Conservation (phyloP, 2,797 vertebrate species). For the Choloepus didactylus region DNA sequence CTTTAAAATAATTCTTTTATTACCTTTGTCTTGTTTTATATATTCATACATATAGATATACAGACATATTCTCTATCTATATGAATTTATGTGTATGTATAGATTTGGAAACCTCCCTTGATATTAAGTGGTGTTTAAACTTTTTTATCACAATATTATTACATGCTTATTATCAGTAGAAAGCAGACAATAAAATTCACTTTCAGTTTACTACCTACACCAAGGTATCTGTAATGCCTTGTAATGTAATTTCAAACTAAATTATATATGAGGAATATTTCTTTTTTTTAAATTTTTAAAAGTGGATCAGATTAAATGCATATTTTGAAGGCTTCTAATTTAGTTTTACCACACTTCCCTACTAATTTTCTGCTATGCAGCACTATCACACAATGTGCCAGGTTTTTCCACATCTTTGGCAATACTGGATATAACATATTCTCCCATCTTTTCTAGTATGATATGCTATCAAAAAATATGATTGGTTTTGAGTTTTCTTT, state of each 20-base stretch:
- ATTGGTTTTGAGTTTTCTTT: too few relatives aligned
- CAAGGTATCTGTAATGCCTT: not conserved
- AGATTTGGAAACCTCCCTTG: too few relatives aligned
- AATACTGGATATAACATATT: too few relatives aligned
- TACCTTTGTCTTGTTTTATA: not conserved
- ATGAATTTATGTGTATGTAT: not conserved
- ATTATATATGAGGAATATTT: not conserved
- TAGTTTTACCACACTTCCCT: not conserved
- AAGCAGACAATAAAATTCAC: not conserved
- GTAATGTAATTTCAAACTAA: not conserved
- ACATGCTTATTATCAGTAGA: not conserved
- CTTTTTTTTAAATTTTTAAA: not conserved
- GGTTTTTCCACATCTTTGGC: not conserved
- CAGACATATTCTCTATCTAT: not conserved
- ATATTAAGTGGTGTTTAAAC: not conserved
- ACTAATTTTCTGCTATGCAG: not conserved
- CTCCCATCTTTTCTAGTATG: too few relatives aligned
- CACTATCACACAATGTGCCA: not conserved
- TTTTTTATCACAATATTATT: not conserved
- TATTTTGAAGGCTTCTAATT: not conserved
- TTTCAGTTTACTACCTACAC: not conserved
- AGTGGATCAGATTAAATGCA: not conserved
- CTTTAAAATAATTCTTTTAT: not conserved
- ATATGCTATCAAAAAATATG: too few relatives aligned
- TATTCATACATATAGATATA: too few relatives aligned